These are phyloP conservation scores for Sialia sialis DNA, from an alignment of 2,113 vertebrate genomes.

Conservation along the genomic window DNA sequence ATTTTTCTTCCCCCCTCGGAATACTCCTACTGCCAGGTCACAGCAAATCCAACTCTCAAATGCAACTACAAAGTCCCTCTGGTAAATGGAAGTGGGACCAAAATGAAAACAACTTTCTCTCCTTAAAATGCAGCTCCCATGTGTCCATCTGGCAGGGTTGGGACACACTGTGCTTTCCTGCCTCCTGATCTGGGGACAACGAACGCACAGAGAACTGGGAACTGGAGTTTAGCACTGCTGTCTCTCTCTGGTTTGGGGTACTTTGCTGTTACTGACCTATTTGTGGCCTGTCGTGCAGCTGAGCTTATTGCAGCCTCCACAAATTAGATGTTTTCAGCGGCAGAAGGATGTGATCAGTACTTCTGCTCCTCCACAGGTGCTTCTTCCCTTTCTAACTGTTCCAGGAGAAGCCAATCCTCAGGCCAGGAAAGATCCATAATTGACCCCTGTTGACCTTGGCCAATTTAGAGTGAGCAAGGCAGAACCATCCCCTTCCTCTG, in stretches of 20 bases:
- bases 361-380: neutral
- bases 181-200: neutral
- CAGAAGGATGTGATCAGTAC: neutral
- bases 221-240: neutral
- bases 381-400: neutral
- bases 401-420: neutral
- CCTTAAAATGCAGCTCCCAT: neutral
- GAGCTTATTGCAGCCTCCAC: neutral
- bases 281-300: neutral
- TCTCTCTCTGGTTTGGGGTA: neutral
- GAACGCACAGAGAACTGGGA: neutral
- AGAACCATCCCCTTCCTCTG: neutral
- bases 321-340: neutral
- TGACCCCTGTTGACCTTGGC: neutral
- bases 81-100: neutral
- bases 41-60: neutral
- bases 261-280: neutral
- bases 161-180: neutral
- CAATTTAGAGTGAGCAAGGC: neutral
- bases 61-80: neutral
- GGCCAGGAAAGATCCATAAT: neutral
- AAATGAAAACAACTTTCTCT: neutral
- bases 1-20: accelerated
- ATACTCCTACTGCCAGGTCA: neutral
- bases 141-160: accelerated